phyloP scores from a whole-genome alignment of 2,113 vertebrate genomes.

The Tupaia tana region DNA sequence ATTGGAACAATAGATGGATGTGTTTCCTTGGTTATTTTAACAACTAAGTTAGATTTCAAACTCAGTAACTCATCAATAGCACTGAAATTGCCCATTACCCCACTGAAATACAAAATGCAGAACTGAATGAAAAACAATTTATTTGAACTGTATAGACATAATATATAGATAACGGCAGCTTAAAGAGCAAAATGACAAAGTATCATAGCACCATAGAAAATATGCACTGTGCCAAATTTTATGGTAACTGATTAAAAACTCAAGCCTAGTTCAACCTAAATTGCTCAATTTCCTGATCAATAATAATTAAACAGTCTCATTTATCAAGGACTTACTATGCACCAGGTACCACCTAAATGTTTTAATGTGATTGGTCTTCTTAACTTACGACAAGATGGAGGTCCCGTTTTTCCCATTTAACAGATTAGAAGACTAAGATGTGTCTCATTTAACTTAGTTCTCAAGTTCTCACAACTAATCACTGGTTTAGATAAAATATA shows the following conservation, averaged over 20 bases:
- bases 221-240: conserved; percentile 1
- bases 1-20: background rate
- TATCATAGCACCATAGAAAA: conserved; percentile 4
- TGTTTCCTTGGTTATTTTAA: conserved; percentile 26
- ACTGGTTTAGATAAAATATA: conserved; percentile 48
- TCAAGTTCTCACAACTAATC: background rate
- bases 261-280: conserved; percentile 11
- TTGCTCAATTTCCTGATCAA: background rate
- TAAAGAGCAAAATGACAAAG: conserved; percentile 22
- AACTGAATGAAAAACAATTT: background rate
- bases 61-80: conserved; percentile 2
- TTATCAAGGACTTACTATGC: conserved; percentile 32
- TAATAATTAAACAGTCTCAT: conserved; percentile 51
- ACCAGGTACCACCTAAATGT: background rate
- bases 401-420: background rate
- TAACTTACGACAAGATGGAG: background rate
- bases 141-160: background rate
- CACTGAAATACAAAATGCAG: conserved; percentile 47
- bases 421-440: conserved; percentile 17
- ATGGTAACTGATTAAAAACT: conserved; percentile 45
- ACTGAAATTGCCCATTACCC: conserved; percentile 22
- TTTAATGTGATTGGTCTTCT: background rate
- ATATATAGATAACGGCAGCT: conserved; percentile 10
- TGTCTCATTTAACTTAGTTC: background rate
- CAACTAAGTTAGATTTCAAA: background rate